Evolutionary conservation across 2,888 invertebrate genomes (phyloP), one percentile per base, ranked within the genome.

Genomic region (Antheraea yamamai): DNA sequence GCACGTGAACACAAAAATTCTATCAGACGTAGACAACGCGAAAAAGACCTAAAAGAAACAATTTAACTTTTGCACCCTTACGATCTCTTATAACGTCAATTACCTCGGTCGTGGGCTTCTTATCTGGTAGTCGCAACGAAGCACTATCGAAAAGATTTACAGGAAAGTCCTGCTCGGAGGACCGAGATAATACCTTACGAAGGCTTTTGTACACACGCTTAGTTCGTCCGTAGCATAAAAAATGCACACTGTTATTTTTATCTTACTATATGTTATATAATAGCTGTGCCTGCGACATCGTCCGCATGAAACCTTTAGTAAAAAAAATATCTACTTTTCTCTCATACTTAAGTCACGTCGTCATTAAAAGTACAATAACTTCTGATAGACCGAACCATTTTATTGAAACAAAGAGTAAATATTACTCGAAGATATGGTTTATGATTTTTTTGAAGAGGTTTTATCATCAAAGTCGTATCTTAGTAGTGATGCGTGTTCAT

Each of bases 81-180:
- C 83, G 84, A 87, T 88, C 86, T 88, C 88, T 88, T 91, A 92
- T 90, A 90, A 90, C 89, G 92, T 92, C 93, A 92, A 93, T 93
- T 93, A 93, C 89, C 85, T 80, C 81, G 88, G 87, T 90, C 91
- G 91, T 90, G 91, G 87, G 85, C 79, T 81, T 81, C 86, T 90
- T 93, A 93, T 93, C 93, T 83, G 76, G 80, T 79, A 77, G 84
- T 89, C 89, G 86, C 89, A 83, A 77, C 82, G 77, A 84, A 81
- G 83, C 81, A 77, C 84, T 92, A 92, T 93, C 92, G 83, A 79
- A 76, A 87, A 91, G 92, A 93, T 93, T 93, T 92, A 93, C 92
- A 89, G 47, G 71, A 58, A 66, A 51, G 30, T 68, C 64, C 74
- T 64, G 30, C 30, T 72, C 70, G 74, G 18, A 30, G 74, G 61